Evolutionary conservation across 2,797 vertebrate genomes (phyloP).

Genomic region (Columba guinea): DNA sequence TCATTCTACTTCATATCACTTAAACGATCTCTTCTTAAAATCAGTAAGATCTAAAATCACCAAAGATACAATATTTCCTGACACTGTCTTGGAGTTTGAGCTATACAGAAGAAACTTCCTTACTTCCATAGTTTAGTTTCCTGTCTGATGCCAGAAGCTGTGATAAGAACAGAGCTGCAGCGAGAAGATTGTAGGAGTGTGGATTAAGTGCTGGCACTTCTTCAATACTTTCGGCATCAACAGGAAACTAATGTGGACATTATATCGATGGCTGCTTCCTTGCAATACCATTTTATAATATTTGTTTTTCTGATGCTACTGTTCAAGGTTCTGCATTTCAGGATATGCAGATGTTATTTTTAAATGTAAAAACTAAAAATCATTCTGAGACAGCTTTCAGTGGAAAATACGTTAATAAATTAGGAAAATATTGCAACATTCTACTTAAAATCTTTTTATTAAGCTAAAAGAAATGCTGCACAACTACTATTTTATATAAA

Average conservation of each 20-base stretch:
- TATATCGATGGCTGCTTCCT: conserved; percentile 79
- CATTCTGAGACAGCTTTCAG: not conserved
- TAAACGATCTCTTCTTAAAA: conserved; percentile 54
- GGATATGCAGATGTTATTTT: conserved; percentile 64
- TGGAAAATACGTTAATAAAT: not conserved
- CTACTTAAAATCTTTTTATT: not conserved
- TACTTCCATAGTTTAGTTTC: conserved; percentile 75
- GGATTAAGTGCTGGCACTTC: conserved; percentile 71
- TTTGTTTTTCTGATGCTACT: conserved; percentile 78
- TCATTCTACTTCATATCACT: not conserved
- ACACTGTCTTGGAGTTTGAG: conserved; percentile 62
- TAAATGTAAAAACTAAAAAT: conserved; percentile 22
- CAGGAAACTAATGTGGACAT: conserved; percentile 81
- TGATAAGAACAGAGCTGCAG: conserved; percentile 78
- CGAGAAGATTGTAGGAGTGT: conserved; percentile 73
- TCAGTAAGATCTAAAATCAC: conserved; percentile 52
- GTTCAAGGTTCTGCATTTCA: conserved; percentile 71
- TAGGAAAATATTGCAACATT: not conserved
- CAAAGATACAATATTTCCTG: conserved; percentile 67
- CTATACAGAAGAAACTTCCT: conserved; percentile 77
- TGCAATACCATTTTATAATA: conserved; percentile 75
- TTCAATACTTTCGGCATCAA: conserved; percentile 79
- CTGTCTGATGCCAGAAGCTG: conserved; percentile 75
- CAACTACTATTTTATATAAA: not conserved
- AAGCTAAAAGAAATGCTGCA: not conserved